These are phyloP conservation scores for Neogale vison DNA, from an alignment of 2,113 vertebrate species.

Conservation along the genomic window DNA sequence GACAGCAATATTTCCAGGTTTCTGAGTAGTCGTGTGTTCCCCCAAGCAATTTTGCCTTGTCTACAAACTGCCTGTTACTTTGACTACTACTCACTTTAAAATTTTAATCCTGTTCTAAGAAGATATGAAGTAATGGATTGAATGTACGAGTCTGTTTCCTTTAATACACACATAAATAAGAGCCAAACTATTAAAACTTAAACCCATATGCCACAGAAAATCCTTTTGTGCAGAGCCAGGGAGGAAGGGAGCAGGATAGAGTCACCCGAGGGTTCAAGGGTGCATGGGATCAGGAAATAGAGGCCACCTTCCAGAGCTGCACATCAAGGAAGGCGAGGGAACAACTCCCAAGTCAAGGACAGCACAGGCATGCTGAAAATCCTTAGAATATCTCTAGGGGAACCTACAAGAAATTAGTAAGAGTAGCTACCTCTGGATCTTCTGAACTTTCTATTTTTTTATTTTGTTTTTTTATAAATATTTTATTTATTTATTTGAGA, in stretches of 20 bases:
- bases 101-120: background rate
- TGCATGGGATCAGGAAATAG: background rate
- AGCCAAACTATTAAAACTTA: background rate
- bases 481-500: background rate
- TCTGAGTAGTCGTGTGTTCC: background rate
- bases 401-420: background rate
- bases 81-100: background rate
- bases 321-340: too few species aligned
- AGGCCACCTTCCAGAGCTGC: background rate
- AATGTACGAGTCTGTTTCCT: background rate
- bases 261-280: fast-evolving
- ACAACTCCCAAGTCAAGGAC: background rate
- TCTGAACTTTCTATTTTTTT: background rate
- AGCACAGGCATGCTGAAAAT: background rate
- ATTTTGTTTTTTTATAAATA: background rate
- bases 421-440: background rate
- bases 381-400: background rate
- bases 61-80: background rate
- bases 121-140: background rate
- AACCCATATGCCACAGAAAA: background rate
- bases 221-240: background rate
- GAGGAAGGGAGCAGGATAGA: background rate
- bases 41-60: background rate
- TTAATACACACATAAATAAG: background rate
- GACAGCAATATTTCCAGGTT: background rate